phyloP scores from a whole-genome alignment of 2,888 invertebrate species.

The Cryptops parisi region DNA sequence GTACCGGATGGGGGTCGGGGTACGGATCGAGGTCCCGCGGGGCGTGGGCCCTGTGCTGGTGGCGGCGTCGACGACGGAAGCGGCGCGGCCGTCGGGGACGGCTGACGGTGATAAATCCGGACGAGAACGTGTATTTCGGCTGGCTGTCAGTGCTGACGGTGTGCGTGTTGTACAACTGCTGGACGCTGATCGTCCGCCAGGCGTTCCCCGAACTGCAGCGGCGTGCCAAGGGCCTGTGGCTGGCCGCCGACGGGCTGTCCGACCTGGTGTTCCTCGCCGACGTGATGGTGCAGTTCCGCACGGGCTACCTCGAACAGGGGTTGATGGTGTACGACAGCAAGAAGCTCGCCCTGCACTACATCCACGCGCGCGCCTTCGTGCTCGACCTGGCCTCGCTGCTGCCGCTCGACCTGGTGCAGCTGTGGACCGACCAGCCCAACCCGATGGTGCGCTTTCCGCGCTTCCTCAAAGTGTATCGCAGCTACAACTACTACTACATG shows the following conservation, averaged over 20 bases:
- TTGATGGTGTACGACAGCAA: slow-evolving; percentile 84
- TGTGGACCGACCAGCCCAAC: slow-evolving; percentile 55
- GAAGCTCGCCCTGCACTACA: slow-evolving; percentile 78
- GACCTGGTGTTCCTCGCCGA: slow-evolving; percentile 79
- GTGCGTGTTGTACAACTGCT: slow-evolving; percentile 85
- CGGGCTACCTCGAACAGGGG: slow-evolving; percentile 88
- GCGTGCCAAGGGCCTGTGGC: slow-evolving; percentile 59
- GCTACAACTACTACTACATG: slow-evolving; percentile 87
- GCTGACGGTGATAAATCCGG: slow-evolving; percentile 77
- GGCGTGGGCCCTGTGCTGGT: not conserved
- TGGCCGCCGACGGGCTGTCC: slow-evolving; percentile 65
- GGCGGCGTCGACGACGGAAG: slow-evolving; percentile 40
- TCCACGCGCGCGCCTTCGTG: slow-evolving; percentile 66
- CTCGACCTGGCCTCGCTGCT: slow-evolving; percentile 66
- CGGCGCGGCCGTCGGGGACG: slow-evolving; percentile 45
- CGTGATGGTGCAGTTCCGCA: slow-evolving; percentile 78
- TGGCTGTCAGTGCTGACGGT: slow-evolving; percentile 81
- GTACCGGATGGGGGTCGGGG: too few species aligned
- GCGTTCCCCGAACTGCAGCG: slow-evolving; percentile 82
- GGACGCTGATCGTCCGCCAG: slow-evolving; percentile 88
- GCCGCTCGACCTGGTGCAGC: slow-evolving; percentile 75
- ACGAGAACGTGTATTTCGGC: slow-evolving; percentile 90
- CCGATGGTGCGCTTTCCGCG: slow-evolving; percentile 57
- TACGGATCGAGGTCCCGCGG: not conserved
- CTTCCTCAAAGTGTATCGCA: slow-evolving; percentile 49